Conservation (phyloP, 2,113 vertebrate genomes). For the Meriones unguiculatus region DNA sequence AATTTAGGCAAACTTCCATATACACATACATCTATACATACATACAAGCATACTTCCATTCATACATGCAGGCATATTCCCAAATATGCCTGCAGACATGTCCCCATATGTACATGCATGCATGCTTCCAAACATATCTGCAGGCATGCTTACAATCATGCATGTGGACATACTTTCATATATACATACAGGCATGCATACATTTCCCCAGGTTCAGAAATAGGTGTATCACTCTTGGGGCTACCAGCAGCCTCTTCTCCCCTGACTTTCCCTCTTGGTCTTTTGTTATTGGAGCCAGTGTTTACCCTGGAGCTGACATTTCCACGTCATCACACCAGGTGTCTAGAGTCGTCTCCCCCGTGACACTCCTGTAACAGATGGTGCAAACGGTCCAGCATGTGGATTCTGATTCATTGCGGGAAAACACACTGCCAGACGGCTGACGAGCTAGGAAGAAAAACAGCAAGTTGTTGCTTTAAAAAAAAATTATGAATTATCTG, state of each 20-base stretch:
- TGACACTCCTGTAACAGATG: slow-evolving; percentile 72
- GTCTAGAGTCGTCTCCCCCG: slow-evolving; percentile 43
- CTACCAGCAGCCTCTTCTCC: slow-evolving; percentile 32
- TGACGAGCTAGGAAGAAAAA: slow-evolving; percentile 54
- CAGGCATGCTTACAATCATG: background rate
- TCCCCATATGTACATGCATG: background rate
- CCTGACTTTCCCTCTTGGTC: slow-evolving; percentile 3
- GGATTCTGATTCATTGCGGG: slow-evolving; percentile 70
- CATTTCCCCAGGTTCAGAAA: background rate
- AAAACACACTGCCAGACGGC: slow-evolving; percentile 73
- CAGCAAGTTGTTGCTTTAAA: slow-evolving; percentile 59
- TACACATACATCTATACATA: background rate
- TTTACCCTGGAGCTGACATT: slow-evolving; percentile 75
- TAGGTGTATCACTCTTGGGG: slow-evolving; percentile 37
- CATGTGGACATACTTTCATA: background rate
- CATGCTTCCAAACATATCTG: background rate
- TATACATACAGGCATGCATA: background rate
- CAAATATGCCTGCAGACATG: background rate
- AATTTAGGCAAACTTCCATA: background rate
- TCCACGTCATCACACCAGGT: slow-evolving; percentile 69
- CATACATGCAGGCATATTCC: background rate
- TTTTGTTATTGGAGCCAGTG: slow-evolving; percentile 42
- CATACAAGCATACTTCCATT: background rate
- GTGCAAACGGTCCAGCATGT: slow-evolving; percentile 74
- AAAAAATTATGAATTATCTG: slow-evolving; percentile 66